A percentile compares a stretch with the other conserved stretches of the same genome.
Conservation (phyloP, 2,888 invertebrate genomes). For the Diaperis boleti region DNA sequence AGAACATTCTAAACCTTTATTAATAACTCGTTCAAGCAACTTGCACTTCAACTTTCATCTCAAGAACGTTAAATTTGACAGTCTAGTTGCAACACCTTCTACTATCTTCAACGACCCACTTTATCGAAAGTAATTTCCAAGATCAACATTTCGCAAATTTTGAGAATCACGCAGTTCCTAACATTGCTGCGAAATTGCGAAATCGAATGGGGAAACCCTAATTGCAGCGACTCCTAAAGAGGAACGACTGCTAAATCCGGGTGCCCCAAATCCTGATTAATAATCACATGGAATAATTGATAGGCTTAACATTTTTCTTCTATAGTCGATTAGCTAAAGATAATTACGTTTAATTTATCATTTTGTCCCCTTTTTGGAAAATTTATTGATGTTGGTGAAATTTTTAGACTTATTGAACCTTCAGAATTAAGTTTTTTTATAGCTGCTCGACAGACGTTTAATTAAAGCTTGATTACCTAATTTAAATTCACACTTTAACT, state of each 20-base stretch:
- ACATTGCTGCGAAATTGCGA: background rate
- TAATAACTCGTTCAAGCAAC: background rate
- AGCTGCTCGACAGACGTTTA: background rate
- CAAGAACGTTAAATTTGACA: background rate
- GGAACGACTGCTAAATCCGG: no score
- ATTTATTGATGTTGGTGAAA: background rate
- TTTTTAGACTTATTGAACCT: background rate
- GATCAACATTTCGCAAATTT: constrained; percentile 4
- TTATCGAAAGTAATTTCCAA: constrained; percentile 1
- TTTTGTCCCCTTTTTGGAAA: background rate
- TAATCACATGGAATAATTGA: no score
- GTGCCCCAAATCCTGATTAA: no score
- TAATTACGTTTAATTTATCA: background rate
- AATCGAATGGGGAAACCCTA: background rate
- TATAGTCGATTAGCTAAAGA: background rate
- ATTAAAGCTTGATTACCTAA: no score
- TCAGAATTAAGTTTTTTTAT: background rate
- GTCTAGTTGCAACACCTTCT: background rate
- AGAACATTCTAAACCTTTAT: no score
- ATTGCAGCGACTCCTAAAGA: no score
- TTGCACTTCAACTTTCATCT: background rate
- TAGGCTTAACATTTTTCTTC: no score
- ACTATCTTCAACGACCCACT: background rate
- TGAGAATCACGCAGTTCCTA: background rate
- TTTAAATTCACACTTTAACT: background rate